These are phyloP conservation scores for Lamprologus sp. DNA, from an alignment of 2,113 vertebrate species.

Conservation along the genomic window DNA sequence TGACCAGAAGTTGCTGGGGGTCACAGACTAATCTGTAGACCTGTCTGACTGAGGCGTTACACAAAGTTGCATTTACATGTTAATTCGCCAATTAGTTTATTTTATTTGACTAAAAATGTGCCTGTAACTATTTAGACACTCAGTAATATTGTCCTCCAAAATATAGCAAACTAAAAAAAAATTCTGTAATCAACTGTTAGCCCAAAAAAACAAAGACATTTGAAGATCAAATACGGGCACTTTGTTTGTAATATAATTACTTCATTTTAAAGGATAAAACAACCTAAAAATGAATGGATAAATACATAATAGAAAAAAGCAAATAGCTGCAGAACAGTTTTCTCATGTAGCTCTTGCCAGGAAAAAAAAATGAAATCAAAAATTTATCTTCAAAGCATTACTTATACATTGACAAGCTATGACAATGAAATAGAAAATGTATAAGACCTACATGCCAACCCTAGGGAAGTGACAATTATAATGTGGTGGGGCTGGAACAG, in stretches of 20 bases:
- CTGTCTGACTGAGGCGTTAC: background rate
- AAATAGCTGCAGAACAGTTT: background rate
- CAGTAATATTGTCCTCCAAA: background rate
- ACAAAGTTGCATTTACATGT: background rate
- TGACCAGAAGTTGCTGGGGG: background rate
- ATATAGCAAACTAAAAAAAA: background rate
- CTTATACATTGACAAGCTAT: background rate
- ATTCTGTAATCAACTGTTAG: background rate
- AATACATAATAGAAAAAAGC: background rate
- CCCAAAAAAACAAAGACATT: background rate
- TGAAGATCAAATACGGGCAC: background rate
- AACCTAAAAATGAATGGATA: background rate
- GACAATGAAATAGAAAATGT: background rate
- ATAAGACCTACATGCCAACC: background rate
- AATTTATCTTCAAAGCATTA: background rate
- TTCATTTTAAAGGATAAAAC: background rate
- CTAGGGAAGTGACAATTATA: constrained; percentile 7
- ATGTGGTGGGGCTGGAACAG: background rate
- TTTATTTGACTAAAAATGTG: background rate
- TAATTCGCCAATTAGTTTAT: background rate
- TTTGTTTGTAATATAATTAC: background rate
- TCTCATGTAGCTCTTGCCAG: background rate
- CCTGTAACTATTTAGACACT: background rate
- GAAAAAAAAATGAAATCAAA: background rate
- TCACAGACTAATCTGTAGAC: background rate